phyloP scores from a whole-genome alignment of 2,888 invertebrate genomes.

The Lampropteryx suffumata region DNA sequence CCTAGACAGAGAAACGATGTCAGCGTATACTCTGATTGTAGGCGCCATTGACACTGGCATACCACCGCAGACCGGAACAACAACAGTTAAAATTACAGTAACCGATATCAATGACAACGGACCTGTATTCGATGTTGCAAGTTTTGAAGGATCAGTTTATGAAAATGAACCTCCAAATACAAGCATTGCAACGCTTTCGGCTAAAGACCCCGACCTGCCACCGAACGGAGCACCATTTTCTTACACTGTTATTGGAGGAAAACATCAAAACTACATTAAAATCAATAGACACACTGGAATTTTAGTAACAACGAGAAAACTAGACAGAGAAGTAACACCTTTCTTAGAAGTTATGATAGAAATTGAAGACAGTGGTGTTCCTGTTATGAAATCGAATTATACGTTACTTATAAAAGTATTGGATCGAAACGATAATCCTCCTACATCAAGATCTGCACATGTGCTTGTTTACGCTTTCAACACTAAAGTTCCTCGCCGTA shows the following conservation, averaged over 20 bases:
- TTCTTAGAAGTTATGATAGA: slow-evolving; percentile 89
- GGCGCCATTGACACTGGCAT: slow-evolving; percentile 95
- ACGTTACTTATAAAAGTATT: slow-evolving; percentile 88
- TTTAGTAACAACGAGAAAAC: slow-evolving; percentile 88
- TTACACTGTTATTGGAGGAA: slow-evolving; percentile 90
- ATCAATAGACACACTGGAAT: slow-evolving; percentile 92
- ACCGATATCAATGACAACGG: slow-evolving; percentile 97
- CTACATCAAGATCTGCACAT: slow-evolving; percentile 91
- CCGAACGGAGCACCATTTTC: slow-evolving; percentile 96
- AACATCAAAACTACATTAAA: slow-evolving; percentile 88
- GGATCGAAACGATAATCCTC: slow-evolving; percentile 96
- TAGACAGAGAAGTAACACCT: slow-evolving; percentile 92
- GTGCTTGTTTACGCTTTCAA: slow-evolving; percentile 91
- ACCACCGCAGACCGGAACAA: slow-evolving; percentile 96
- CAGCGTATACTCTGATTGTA: slow-evolving; percentile 89
- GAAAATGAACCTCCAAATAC: slow-evolving; percentile 95
- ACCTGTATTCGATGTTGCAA: slow-evolving; percentile 89
- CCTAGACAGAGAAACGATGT: slow-evolving; percentile 91
- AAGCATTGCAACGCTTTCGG: slow-evolving; percentile 91
- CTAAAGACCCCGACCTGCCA: slow-evolving; percentile 94
- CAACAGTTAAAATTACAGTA: slow-evolving; percentile 90
- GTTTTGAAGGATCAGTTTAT: slow-evolving; percentile 88
- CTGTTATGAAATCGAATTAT: slow-evolving; percentile 92
- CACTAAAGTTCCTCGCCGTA: slow-evolving; percentile 88
- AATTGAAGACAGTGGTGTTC: slow-evolving; percentile 94